Base-by-base conservation (phyloP, 2,888 invertebrate species). In the Spatulosminthurus flaviceps region DNA sequence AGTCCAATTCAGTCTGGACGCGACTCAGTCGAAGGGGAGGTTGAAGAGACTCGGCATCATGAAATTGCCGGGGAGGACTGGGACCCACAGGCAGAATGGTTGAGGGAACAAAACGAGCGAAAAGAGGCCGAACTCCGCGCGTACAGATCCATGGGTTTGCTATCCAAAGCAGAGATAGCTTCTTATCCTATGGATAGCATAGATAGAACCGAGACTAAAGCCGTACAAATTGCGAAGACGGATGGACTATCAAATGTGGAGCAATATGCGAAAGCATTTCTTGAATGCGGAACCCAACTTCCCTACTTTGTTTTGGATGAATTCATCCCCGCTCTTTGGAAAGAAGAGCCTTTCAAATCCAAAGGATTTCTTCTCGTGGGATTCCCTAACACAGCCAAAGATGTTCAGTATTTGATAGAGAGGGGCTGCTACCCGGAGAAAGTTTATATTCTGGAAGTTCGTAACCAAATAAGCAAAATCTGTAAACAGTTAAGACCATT, bases 311-410 rank as follows among this genome's bases (percentile, higher is more conserved):
- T 90, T 21, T 86, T 90, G 84, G 88, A 88, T 79, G 88, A 88
- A 83, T 83, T 90, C 43, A 84, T 91, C 41, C 87, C 87, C 29
- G 88, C 87, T 41, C 87, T 90, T 34, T 92, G 91, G 91, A 90
- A 89, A 85, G 86, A 89, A 73, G 86, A 89, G 73, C 90, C 91
- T 0, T 89, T 88, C 85, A 87, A 86, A 24, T 85, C 86, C 4
- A 87, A 87, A 22, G 92, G 92, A 5, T 88, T 92, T 86, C 88
- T 92, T 61, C 86, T 92, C 60, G 91, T 86, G 91, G 90, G 75
- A 92, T 91, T 87, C 24, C 92, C 92, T 11, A 90, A 88, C 86
- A 86, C 90, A 79, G 86, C 89, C 7, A 87, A 87, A 72, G 92
- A 92, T 86, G 86, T 90, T 1, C 88, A 90, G 82, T 88, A 89